Conservation (phyloP, 2,888 invertebrate species). For the Saturnia pavonia region DNA sequence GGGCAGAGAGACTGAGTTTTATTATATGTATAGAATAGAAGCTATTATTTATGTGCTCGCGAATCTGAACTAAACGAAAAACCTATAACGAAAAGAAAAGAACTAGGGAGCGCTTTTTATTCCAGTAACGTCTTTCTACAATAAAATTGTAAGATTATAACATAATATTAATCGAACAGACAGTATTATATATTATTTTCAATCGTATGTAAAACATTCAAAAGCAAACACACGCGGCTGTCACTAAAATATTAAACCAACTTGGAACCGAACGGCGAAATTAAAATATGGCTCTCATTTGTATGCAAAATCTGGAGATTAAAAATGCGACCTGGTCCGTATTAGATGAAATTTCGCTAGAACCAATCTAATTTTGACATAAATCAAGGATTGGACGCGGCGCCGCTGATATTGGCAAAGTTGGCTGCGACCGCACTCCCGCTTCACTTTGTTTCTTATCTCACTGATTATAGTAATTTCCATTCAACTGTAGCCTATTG, state of each 20-base stretch:
- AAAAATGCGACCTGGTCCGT: neutral
- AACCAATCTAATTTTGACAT: slow-evolving; percentile 31
- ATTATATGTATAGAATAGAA: too few relatives aligned
- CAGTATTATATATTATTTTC: neutral
- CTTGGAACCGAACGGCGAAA: neutral
- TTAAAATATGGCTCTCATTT: slow-evolving; percentile 10
- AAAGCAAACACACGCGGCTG: neutral
- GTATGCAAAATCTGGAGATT: slow-evolving; percentile 12
- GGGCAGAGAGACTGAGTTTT: too few relatives aligned
- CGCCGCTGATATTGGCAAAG: slow-evolving; percentile 37
- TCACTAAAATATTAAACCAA: neutral
- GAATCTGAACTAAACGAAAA: too few relatives aligned
- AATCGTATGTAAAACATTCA: neutral
- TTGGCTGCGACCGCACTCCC: slow-evolving; percentile 25
- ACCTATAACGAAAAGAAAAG: too few relatives aligned
- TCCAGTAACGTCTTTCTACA: too few relatives aligned
- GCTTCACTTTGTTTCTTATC: slow-evolving; percentile 19
- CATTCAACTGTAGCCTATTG: neutral
- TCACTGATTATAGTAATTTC: slow-evolving; percentile 27
- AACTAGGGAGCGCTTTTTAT: too few relatives aligned
- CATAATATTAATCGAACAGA: neutral
- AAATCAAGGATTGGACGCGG: slow-evolving; percentile 36
- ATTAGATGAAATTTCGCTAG: slow-evolving; percentile 2
- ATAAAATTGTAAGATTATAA: too few relatives aligned
- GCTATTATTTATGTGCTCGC: too few relatives aligned